Base-by-base conservation (phyloP, 2,888 invertebrate genomes). In the Brassicogethes aeneus region DNA sequence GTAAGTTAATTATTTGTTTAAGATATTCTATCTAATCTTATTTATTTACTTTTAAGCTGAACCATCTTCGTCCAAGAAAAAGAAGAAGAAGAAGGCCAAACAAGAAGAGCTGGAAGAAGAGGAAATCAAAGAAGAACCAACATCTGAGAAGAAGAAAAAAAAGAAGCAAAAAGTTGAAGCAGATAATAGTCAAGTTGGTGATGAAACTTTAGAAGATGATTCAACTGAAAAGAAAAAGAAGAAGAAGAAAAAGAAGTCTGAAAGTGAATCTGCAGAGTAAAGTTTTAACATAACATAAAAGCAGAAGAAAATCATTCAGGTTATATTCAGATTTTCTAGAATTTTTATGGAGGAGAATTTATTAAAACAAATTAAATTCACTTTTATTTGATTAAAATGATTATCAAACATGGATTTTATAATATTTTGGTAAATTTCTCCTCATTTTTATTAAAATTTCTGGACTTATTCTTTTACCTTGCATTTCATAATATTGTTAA, bases 141-240 rank as follows among this genome's bases (percentile, higher is more conserved):
- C 48, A 45, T 43, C 51, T 17, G 51, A 41, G 34, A 54, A 55
- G 40, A 50, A 52, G 48, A 54, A 52, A 49, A 58, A 54, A 50
- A 60, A 56, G 50, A 59, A 55, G 47, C 60, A 59, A 46, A 54
- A 51, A 17, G n/a, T 37, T 0, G 47, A 43, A 38, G 37, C 15
- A 17, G 46, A 39, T 10, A 44, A 37, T 17, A 38, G 37, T 43
- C 39, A 57, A 48, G 43, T 54, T 55, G 37, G 52, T 48, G 47
- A 53, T 43, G 52, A 55, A 42, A 38, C 46, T 36, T 42, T 17
- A 36, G 31, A 12, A 56, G 48, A 38, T 29, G 45, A 43, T 41
- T 30, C 16, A 2, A 35, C 16, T 17, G 38, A 36, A 37, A 44
- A 43, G 37, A 50, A 45, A 35, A 44, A 36, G 48, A 51, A 47